phyloP scores from a whole-genome alignment of 2,113 vertebrate species.

The Syngnathus scovelli region DNA sequence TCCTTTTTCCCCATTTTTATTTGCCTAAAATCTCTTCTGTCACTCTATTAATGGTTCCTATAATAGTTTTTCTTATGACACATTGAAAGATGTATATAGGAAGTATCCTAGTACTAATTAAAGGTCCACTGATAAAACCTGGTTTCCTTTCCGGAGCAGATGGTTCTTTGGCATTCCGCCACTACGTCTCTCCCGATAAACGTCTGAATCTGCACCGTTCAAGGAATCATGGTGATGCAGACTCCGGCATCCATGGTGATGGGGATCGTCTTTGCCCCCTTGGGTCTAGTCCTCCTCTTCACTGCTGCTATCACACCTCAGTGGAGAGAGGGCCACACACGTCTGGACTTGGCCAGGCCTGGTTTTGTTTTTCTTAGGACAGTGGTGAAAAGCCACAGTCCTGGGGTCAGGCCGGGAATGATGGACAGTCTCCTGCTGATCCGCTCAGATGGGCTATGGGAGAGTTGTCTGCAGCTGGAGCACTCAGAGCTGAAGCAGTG shows the following conservation, averaged over 20 bases:
- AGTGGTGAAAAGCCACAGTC: constrained; percentile 38
- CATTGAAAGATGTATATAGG: too few species aligned
- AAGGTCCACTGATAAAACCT: not conserved
- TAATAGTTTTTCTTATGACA: not conserved
- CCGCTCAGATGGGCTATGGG: constrained; percentile 73
- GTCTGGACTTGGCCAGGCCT: constrained; percentile 37
- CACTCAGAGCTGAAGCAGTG: constrained; percentile 71
- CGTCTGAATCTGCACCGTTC: not conserved
- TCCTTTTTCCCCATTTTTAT: not conserved
- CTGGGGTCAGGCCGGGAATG: constrained; percentile 23
- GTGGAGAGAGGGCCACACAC: constrained; percentile 71
- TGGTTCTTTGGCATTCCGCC: not conserved
- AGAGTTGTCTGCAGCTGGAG: constrained; percentile 74
- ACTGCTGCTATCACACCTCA: constrained; percentile 76
- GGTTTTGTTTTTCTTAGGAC: constrained; percentile 32
- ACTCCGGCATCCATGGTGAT: constrained; percentile 73
- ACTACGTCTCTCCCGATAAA: not conserved
- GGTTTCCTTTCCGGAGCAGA: not conserved
- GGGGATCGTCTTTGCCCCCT: constrained; percentile 74
- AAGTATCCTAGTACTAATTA: not conserved
- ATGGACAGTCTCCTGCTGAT: constrained; percentile 55
- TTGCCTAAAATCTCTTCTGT: not conserved
- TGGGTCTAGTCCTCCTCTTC: constrained; percentile 74
- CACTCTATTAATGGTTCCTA: not conserved
- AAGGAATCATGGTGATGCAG: constrained; percentile 55